phyloP scores from a whole-genome alignment of 2,797 vertebrate genomes.

The Cryptoblepharus egeriae region DNA sequence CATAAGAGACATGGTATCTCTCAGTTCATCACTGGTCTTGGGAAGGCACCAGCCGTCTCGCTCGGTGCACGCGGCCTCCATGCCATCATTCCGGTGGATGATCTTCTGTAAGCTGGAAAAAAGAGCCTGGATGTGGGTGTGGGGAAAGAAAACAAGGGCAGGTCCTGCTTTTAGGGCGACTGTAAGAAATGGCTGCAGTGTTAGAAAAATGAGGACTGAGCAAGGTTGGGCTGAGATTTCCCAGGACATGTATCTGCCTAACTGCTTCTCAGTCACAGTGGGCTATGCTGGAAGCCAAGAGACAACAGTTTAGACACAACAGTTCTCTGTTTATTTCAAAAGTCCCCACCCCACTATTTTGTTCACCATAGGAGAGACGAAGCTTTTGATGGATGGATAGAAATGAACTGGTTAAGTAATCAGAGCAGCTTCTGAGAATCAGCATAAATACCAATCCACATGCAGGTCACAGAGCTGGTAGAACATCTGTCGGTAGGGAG shows the following conservation, averaged over 20 bases:
- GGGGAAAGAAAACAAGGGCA: too few species aligned
- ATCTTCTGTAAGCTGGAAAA: slow-evolving; percentile 77
- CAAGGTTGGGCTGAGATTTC: too few species aligned
- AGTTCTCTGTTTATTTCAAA: too few species aligned
- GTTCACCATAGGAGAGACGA: neutral
- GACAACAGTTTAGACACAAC: too few species aligned
- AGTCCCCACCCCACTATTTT: too few species aligned
- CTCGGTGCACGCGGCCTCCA: slow-evolving; percentile 86
- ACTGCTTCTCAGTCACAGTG: too few species aligned
- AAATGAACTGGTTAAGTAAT: neutral
- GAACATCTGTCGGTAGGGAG: slow-evolving; percentile 98
- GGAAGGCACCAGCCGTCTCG: slow-evolving; percentile 93
- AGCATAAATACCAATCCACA: slow-evolving; percentile 83
- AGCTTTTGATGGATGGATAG: too few species aligned
- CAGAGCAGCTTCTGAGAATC: neutral
- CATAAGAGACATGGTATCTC: slow-evolving; percentile 91
- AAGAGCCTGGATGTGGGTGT: accelerated
- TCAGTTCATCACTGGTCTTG: slow-evolving; percentile 89
- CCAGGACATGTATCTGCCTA: too few species aligned
- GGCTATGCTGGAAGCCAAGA: too few species aligned
- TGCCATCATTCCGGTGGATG: slow-evolving; percentile 81
- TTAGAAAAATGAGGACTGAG: too few species aligned
- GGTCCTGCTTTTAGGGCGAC: too few species aligned
- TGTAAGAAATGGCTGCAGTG: too few species aligned
- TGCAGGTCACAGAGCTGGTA: slow-evolving; percentile 97